Percentiles rank a stretch among this genome's conserved stretches.
Conservation (phyloP, 2,797 vertebrate genomes). For the Amblyraja radiata region DNA sequence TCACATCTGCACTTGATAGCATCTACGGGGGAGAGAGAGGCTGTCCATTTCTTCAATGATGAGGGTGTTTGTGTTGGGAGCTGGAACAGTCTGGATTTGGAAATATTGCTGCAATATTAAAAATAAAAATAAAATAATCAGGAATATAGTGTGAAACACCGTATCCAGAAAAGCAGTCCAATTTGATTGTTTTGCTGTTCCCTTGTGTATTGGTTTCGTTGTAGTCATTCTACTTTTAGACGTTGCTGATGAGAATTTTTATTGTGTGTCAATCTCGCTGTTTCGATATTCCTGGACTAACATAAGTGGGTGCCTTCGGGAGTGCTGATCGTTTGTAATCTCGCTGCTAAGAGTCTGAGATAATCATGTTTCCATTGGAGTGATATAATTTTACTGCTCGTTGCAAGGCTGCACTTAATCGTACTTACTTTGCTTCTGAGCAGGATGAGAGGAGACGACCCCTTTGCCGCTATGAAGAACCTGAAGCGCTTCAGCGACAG, state of each 20-base stretch:
- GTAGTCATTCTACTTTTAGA: background rate
- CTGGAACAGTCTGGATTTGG: background rate
- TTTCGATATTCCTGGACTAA: slow-evolving; percentile 20
- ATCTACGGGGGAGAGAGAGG: background rate
- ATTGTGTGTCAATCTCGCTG: background rate
- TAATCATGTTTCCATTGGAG: slow-evolving; percentile 11
- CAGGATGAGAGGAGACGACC: slow-evolving; percentile 73
- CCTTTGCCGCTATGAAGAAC: slow-evolving; percentile 63
- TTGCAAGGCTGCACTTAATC: background rate
- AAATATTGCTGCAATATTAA: background rate
- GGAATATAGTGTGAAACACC: background rate
- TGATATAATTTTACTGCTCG: background rate
- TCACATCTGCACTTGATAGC: background rate
- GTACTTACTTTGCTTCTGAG: slow-evolving; percentile 38
- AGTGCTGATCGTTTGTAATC: background rate
- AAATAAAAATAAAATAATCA: background rate
- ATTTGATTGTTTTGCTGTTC: background rate
- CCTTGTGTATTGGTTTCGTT: background rate
- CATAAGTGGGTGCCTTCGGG: background rate
- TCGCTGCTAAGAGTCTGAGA: background rate
- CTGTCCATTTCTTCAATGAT: background rate
- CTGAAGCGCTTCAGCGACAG: slow-evolving; percentile 52
- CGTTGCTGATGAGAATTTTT: background rate
- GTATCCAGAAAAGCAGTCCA: background rate
- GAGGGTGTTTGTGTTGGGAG: too few relatives aligned